Conservation (phyloP, 2,113 vertebrate species). For the Salvator merianae region DNA sequence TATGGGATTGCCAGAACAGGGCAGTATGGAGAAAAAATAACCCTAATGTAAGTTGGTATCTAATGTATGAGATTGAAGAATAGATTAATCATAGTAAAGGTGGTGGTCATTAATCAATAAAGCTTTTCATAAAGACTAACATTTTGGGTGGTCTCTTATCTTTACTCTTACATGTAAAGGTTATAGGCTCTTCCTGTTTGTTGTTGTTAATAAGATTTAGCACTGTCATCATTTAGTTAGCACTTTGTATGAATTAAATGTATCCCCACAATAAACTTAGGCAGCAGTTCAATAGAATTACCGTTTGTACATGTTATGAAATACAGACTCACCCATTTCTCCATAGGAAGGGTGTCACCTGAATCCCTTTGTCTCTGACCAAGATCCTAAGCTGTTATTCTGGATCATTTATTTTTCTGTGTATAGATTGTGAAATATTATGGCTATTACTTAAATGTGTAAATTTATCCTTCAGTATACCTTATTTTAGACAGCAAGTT, state of each 20-base stretch:
- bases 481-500: not conserved
- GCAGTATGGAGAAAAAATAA: no score
- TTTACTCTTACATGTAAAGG: not conserved
- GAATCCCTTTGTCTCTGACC: not conserved
- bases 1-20: no score
- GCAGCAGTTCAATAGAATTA: not conserved
- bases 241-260: not conserved
- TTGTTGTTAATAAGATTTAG: not conserved
- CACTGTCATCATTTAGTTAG: not conserved
- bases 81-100: not conserved
- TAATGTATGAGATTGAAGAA: not conserved
- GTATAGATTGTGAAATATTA: not conserved
- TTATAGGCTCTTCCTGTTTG: not conserved
- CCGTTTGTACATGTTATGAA: not conserved
- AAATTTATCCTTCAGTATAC: slow-evolving; percentile 5
- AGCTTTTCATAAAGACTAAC: not conserved
- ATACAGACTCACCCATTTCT: not conserved
- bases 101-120: not conserved
- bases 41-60: no score
- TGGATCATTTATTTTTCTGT: not conserved
- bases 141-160: not conserved
- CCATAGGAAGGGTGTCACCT: not conserved
- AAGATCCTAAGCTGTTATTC: not conserved
- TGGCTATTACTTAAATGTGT: not conserved
- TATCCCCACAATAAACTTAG: not conserved